Evolutionary conservation across 2,888 invertebrate species (phyloP).

Genomic region (Rhopalosiphum nymphaeae): DNA sequence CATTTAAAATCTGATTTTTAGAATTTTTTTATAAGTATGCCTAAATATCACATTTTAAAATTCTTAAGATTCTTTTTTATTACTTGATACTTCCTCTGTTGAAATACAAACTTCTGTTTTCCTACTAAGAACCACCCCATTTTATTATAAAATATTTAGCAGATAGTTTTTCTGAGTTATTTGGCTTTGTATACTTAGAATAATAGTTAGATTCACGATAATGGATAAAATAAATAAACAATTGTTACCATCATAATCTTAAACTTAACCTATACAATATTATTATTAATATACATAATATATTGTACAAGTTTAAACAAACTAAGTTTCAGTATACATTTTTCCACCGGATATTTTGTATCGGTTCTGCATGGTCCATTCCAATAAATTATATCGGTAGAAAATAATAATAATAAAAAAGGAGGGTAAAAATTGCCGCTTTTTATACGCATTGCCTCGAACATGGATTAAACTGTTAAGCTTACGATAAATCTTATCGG

Average conservation of each 20-base stretch:
- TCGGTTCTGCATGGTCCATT: not conserved
- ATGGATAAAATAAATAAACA: too few relatives aligned
- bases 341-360: not conserved
- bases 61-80: too few relatives aligned
- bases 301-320: not conserved
- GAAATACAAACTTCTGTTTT: too few relatives aligned
- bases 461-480: conserved; percentile 32
- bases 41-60: too few relatives aligned
- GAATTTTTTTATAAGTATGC: too few relatives aligned
- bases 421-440: not conserved
- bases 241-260: not conserved
- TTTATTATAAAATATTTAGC: too few relatives aligned
- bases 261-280: not conserved
- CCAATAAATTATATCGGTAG: not conserved
- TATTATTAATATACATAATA: not conserved
- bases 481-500: conserved; percentile 44
- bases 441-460: not conserved
- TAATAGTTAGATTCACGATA: too few relatives aligned
- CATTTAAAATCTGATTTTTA: too few relatives aligned
- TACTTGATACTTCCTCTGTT: too few relatives aligned
- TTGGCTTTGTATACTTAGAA: too few relatives aligned
- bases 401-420: not conserved
- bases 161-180: too few relatives aligned
- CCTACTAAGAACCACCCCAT: too few relatives aligned
- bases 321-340: not conserved